Percentiles rank a stretch among this genome's conserved stretches.
Evolutionary conservation across 1,140 invertebrate species (phyloP).

Genomic region (Ceratina calcarata): DNA sequence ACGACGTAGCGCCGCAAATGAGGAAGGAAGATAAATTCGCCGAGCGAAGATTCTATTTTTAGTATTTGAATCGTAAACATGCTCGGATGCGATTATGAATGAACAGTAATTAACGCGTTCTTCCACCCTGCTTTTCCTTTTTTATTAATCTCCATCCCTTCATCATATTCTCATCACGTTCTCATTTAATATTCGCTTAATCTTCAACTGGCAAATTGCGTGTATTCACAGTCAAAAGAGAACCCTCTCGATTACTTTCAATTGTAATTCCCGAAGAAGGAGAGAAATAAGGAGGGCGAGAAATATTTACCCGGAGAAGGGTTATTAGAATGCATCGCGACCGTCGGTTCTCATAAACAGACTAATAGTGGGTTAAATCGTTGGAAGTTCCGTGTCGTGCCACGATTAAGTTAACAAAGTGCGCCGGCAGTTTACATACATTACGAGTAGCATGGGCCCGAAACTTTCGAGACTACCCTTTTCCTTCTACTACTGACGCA

Average conservation of each 20-base stretch:
- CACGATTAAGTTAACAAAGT: slow-evolving; percentile 35
- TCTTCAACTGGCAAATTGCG: slow-evolving; percentile 8
- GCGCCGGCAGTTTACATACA: slow-evolving; percentile 35
- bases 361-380: slow-evolving; percentile 31
- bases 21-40: slow-evolving; percentile 24
- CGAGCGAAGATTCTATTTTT: slow-evolving; percentile 10
- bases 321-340: slow-evolving; percentile 10
- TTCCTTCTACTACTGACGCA: slow-evolving; percentile 14
- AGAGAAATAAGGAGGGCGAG: not conserved
- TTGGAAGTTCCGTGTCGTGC: slow-evolving; percentile 13
- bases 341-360: slow-evolving; percentile 8
- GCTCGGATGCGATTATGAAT: slow-evolving; percentile 11
- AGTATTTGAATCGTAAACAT: slow-evolving; percentile 19
- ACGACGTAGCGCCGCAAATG: not conserved
- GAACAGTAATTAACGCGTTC: slow-evolving; percentile 41
- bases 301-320: not conserved
- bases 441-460: slow-evolving; percentile 39
- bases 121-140: not conserved
- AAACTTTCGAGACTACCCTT: slow-evolving; percentile 48
- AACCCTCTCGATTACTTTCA: not conserved
- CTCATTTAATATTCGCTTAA: slow-evolving; percentile 38
- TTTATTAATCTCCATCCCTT: slow-evolving; percentile 7
- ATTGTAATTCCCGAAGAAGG: not conserved
- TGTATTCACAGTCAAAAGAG: slow-evolving; percentile 5
- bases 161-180: not conserved